A percentile compares a stretch with the other conserved stretches of the same genome.
Evolutionary conservation across 2,113 vertebrate species (phyloP).

Genomic region (Pithys albifrons): DNA sequence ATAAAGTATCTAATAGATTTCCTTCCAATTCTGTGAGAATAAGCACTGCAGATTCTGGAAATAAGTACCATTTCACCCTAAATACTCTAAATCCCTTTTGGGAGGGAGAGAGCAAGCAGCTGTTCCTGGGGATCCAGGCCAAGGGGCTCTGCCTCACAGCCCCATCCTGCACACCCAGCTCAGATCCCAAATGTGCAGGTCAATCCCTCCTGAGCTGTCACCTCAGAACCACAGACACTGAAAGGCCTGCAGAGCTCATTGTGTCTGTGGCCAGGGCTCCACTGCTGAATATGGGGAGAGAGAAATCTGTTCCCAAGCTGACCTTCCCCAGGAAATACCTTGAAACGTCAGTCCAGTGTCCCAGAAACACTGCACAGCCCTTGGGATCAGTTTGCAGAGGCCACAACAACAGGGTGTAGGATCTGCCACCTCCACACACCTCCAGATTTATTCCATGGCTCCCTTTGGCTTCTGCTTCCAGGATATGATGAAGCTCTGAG

Average conservation of each 20-base stretch:
- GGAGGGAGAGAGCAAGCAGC: neutral
- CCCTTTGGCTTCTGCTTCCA: neutral
- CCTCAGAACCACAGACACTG: neutral
- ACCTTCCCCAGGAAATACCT: neutral
- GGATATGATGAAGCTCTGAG: neutral
- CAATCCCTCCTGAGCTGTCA: neutral
- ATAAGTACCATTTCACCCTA: neutral
- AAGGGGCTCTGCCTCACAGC: accelerated
- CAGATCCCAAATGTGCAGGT: accelerated
- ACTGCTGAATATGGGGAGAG: neutral
- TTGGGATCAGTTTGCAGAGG: neutral
- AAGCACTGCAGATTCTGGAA: accelerated
- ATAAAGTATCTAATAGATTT: neutral
- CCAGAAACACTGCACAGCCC: neutral
- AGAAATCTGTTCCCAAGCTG: neutral
- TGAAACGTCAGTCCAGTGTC: neutral
- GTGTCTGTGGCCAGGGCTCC: neutral
- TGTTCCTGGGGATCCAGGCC: accelerated
- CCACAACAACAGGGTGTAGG: accelerated
- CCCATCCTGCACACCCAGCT: neutral
- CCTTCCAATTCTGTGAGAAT: neutral
- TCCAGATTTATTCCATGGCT: neutral
- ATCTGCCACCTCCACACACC: accelerated
- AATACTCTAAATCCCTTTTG: neutral
- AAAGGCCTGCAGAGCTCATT: neutral